A percentile compares a stretch with the other conserved stretches of the same genome.
phyloP scores from a whole-genome alignment of 2,113 vertebrate genomes.

The Percina caprodes region DNA sequence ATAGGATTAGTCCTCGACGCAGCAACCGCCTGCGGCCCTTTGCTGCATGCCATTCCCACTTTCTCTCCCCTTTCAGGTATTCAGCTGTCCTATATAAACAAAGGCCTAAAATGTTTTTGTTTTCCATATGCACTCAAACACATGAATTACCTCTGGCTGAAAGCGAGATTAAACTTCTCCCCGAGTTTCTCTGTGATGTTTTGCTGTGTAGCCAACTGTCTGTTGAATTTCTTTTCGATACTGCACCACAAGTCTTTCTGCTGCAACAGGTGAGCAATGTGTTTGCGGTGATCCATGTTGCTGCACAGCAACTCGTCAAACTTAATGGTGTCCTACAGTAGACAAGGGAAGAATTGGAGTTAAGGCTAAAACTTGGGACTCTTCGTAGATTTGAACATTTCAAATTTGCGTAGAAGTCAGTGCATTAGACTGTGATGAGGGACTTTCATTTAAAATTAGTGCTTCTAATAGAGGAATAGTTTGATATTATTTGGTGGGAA shows the following conservation, averaged over 20 bases:
- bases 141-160: not conserved
- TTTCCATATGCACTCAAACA: not conserved
- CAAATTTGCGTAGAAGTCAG: not conserved
- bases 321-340: not conserved
- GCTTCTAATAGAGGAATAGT: not conserved
- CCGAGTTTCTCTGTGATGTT: not conserved
- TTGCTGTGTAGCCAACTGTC: not conserved
- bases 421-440: not conserved
- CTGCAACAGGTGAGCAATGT: conserved; percentile 5
- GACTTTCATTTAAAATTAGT: not conserved
- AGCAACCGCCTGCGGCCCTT: too few species aligned
- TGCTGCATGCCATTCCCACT: too few species aligned
- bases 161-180: not conserved
- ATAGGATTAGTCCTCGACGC: too few species aligned
- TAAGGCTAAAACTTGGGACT: not conserved
- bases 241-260: not conserved
- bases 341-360: not conserved
- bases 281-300: not conserved
- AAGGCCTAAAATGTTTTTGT: too few species aligned
- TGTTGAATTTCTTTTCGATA: not conserved
- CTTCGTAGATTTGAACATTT: too few species aligned
- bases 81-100: too few species aligned
- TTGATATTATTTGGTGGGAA: not conserved
- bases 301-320: not conserved
- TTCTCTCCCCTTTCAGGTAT: too few species aligned